Base-by-base conservation (phyloP, 2,888 invertebrate species). In the Idaea straminata region DNA sequence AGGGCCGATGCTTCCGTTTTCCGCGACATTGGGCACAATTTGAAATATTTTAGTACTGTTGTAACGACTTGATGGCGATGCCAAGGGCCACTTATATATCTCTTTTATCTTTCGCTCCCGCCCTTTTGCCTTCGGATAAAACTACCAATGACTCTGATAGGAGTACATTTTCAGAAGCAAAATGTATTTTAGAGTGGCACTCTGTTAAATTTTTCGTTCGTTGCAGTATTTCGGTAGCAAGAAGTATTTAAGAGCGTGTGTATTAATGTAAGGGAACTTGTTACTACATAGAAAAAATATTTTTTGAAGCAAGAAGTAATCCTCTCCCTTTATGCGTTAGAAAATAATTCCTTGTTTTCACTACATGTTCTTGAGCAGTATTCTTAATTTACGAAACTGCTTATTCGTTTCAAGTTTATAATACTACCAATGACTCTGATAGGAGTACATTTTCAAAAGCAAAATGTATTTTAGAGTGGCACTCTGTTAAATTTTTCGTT, bases 11-110 rank as follows among this genome's bases (percentile, higher is more conserved):
- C 89, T 93, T 93, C 92, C 92, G 92, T 91, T 93, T 93, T 92
- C 91, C 91, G 84, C 87, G 84, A 84, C 92, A 92, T 93, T 93
- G 92, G 88, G 90, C 89, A 88, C 92, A 87, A 91, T 93, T 93
- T 93, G 93, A 93, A 92, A 93, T 92, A 93, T 93, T 91, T 92
- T 89, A 93, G 86, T 91, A 85, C 85, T 87, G 83, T 92, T 92
- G 89, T 93, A 93, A 93, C 92, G 93, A 92, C 92, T 91, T 91
- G 91, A 92, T 92, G 90, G 91, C 86, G 84, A 85, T 88, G 89
- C 87, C 84, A 87, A 90, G 91, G 91, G 91, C 91, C 88, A 92
- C 92, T 92, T 91, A 91, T 91, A 92, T 91, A 91, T 92, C 90
- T 88, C 90, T 90, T 92, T 92, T 92, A 92, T 92, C 91, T 92